Conservation (phyloP, 2,888 invertebrate species). For the Idaea straminata region DNA sequence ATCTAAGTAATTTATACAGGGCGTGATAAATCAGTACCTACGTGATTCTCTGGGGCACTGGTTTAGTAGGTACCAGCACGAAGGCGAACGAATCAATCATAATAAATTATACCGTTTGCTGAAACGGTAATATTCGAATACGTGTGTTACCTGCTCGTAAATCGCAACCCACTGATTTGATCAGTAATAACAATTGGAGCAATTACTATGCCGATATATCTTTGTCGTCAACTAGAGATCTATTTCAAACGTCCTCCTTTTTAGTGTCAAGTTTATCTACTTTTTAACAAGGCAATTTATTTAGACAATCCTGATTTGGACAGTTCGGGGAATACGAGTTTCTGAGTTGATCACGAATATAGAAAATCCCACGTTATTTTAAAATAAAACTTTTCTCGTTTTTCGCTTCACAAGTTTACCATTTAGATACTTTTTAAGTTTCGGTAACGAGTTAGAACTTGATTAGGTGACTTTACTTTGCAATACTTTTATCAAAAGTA, state of each 20-base stretch:
- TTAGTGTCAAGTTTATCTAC: not conserved
- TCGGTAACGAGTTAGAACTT: conserved; percentile 26
- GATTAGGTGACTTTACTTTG: conserved; percentile 22
- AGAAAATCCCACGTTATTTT: conserved; percentile 23
- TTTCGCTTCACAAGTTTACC: conserved; percentile 23
- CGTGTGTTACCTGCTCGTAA: conserved; percentile 23
- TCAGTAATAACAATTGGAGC: not conserved
- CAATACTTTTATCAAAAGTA: conserved; percentile 4
- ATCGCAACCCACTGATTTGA: conserved; percentile 11
- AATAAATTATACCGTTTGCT: conserved; percentile 41
- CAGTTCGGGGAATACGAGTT: conserved; percentile 17
- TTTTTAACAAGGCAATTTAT: not conserved
- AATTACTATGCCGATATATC: not conserved
- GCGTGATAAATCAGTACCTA: conserved; percentile 40
- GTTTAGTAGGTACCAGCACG: conserved; percentile 25
- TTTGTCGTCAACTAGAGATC: not conserved
- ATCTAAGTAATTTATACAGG: conserved; percentile 43
- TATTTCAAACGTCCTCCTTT: not conserved
- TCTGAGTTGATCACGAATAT: conserved; percentile 16
- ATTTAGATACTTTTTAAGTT: conserved; percentile 26
- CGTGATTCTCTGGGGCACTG: conserved; percentile 31
- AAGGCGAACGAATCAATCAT: conserved; percentile 48
- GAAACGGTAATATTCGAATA: conserved; percentile 32
- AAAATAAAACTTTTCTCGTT: conserved; percentile 30
- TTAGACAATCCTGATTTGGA: conserved; percentile 4